Percentiles rank a stretch among this genome's conserved stretches.
Evolutionary conservation across 2,888 invertebrate genomes (phyloP).

Genomic region (Elysia crispata): DNA sequence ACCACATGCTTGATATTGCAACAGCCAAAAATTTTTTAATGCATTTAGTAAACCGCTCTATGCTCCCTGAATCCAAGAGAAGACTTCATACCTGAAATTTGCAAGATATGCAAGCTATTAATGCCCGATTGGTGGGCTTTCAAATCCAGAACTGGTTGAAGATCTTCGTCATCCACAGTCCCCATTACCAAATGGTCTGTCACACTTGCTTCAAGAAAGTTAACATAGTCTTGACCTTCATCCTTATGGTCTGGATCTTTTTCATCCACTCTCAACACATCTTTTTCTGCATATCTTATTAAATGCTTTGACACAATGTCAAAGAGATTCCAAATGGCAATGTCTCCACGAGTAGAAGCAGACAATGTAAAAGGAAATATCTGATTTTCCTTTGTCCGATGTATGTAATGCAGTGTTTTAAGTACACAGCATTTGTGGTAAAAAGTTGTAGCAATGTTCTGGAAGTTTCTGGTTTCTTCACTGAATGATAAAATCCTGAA

Average conservation of each 20-base stretch:
- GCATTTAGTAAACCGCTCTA: no score
- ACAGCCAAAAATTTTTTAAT: no score
- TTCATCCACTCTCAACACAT: no score
- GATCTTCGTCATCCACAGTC: no score
- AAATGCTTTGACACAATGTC: no score
- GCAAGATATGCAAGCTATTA: constrained; percentile 82
- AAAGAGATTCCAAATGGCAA: constrained; percentile 82
- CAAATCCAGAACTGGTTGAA: constrained; percentile 40
- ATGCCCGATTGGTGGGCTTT: constrained; percentile 86
- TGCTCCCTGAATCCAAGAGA: no score
- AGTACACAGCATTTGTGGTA: constrained; percentile 84
- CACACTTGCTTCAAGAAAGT: background rate
- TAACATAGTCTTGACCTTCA: constrained; percentile 14
- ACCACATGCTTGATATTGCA: background rate
- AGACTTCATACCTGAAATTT: constrained; percentile 71
- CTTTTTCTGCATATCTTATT: no score
- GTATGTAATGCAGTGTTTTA: constrained; percentile 79
- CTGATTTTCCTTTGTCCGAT: constrained; percentile 62
- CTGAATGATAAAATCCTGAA: constrained; percentile 66
- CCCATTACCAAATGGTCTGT: no score
- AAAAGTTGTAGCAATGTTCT: constrained; percentile 70
- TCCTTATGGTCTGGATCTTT: background rate
- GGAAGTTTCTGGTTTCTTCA: constrained; percentile 58
- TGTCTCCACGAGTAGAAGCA: constrained; percentile 85
- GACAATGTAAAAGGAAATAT: constrained; percentile 78